Conservation (phyloP, 2,888 invertebrate genomes). For the Blastobasis lacticolella region DNA sequence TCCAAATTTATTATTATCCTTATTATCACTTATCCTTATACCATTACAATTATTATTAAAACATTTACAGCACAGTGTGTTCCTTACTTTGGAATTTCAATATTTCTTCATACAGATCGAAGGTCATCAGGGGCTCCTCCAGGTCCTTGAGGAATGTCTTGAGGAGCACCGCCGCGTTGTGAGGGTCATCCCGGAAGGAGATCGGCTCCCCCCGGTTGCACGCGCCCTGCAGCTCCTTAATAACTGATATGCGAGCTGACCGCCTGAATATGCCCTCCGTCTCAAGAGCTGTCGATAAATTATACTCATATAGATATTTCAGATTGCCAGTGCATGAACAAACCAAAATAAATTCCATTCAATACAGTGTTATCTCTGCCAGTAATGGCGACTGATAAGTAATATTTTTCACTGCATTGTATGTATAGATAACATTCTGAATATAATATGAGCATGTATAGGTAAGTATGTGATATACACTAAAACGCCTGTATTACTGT, state of each 20-base stretch:
- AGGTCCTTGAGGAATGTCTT: slow-evolving; percentile 95
- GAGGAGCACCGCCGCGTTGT: slow-evolving; percentile 94
- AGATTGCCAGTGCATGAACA: too few relatives aligned
- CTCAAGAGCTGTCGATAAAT: slow-evolving; percentile 80
- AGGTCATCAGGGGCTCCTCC: slow-evolving; percentile 94
- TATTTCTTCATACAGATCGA: slow-evolving; percentile 94
- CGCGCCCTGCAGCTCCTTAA: slow-evolving; percentile 87
- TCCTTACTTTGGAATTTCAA: slow-evolving; percentile 88
- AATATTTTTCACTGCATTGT: too few relatives aligned
- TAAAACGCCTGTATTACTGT: too few relatives aligned
- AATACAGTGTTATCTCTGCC: too few relatives aligned
- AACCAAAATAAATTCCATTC: neutral
- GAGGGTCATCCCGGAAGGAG: slow-evolving; percentile 86
- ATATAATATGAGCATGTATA: too few relatives aligned
- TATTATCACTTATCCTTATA: too few relatives aligned
- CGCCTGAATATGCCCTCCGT: slow-evolving; percentile 97
- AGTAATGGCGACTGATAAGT: too few relatives aligned
- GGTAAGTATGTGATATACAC: neutral
- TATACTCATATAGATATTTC: too few relatives aligned
- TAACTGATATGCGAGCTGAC: slow-evolving; percentile 87
- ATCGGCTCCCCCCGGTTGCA: slow-evolving; percentile 91
- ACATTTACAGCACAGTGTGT: too few relatives aligned
- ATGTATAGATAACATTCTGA: too few relatives aligned
- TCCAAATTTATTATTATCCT: too few relatives aligned
- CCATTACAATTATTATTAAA: too few relatives aligned